A percentile compares a stretch with the other conserved stretches of the same genome.
Evolutionary conservation across 2,113 vertebrate species (phyloP).

Genomic region (Platichthys stellatus): DNA sequence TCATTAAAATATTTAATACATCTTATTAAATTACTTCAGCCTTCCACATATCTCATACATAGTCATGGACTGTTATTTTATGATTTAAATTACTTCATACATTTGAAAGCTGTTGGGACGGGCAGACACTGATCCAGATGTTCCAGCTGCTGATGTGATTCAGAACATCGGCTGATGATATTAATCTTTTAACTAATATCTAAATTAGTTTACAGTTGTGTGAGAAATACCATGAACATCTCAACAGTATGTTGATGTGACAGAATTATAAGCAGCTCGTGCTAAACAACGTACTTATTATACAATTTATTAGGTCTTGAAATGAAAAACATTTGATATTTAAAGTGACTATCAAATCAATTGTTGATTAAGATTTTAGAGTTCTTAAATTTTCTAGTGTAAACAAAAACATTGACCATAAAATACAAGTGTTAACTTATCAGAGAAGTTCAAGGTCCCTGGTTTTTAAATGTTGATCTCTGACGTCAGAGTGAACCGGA

Average conservation of each 20-base stretch:
- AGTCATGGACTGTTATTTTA: not conserved
- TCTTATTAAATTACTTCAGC: no score
- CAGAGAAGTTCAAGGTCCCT: not conserved
- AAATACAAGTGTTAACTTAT: conserved; percentile 23
- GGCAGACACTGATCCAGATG: not conserved
- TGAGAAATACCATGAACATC: not conserved
- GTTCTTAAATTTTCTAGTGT: conserved; percentile 13
- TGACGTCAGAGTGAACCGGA: not conserved
- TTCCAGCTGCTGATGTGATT: no score
- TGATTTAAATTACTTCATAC: conserved; percentile 35
- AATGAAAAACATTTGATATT: conserved; percentile 14
- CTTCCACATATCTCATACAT: not conserved
- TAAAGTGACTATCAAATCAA: conserved; percentile 18
- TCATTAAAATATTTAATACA: no score
- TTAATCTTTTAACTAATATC: not conserved
- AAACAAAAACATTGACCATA: conserved; percentile 26
- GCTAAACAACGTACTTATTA: not conserved
- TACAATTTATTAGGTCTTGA: conserved; percentile 18
- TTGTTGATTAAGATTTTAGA: conserved; percentile 18
- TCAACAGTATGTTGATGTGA: no score
- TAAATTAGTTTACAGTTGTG: not conserved
- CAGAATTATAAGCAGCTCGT: no score
- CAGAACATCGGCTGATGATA: not conserved
- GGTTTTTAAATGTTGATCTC: not conserved
- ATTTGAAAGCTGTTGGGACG: not conserved